Evolutionary conservation across 2,113 vertebrate genomes (phyloP), one percentile per base, ranked within the genome.

Genomic region (Todiramphus saurophagus): DNA sequence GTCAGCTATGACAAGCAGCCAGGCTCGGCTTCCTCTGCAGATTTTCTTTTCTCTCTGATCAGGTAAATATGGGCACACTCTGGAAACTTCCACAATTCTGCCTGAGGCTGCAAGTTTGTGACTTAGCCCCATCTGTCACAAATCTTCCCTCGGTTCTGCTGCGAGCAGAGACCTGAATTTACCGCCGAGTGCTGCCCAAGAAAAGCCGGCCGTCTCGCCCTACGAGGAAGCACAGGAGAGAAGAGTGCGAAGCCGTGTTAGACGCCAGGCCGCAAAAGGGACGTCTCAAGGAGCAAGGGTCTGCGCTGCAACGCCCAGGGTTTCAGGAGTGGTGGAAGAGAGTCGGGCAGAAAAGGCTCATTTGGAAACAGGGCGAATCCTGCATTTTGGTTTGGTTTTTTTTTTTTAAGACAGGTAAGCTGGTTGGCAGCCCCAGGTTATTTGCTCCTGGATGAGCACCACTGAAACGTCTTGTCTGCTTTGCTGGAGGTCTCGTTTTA

Each of bases 51-150:
- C 98, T 98, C 98, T 98, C 98, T 98, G 98, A 99, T 99, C 99
- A 99, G 99, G 99, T 99, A 99, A 99, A 99, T 99, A 99, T 98
- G 98, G 98, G 98, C 98, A 98, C 98, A 98, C 98, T 98, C 98
- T 98, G 98, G 98, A 99, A 99, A 99, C 98, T 99, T 99, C 98
- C 98, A 98, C 98, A 98, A 98, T 99, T 98, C 98, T 97, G 98
- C 99, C 98, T 96, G 97, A 98, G 99, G 99, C 98, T 98, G 98
- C 98, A 99, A 99, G 99, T 99, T 99, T 99, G 99, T 98, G 98
- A 99, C 99, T 99, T 98, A 97, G 98, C 98, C 97, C 99, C 99
- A 99, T 99, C 99, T 99, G 99, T 99, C 98, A 98, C 98, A 99
- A 98, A 99, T 99, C 99, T 99, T 98, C 98, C 97, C 72, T 94